phyloP scores from a whole-genome alignment of 1,140 invertebrate genomes.

The Bursaphelenchus mucronatus region DNA sequence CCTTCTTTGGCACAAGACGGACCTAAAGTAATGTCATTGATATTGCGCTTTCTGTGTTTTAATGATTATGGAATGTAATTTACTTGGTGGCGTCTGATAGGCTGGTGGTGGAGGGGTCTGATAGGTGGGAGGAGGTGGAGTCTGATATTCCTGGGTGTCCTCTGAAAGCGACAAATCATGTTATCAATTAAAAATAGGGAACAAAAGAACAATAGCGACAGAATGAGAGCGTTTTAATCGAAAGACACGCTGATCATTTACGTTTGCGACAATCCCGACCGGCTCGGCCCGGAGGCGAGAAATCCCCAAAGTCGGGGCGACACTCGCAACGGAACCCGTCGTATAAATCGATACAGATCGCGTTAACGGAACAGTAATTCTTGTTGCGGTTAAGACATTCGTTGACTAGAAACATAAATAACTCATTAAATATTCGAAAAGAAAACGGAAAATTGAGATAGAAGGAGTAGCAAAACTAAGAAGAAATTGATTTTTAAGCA shows the following conservation, averaged over 20 bases:
- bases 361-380: slow-evolving; percentile 81
- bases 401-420: slow-evolving; percentile 66
- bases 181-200: no score
- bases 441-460: no score
- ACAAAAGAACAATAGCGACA: no score
- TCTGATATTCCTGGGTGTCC: slow-evolving; percentile 45
- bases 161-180: slow-evolving; percentile 71
- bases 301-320: slow-evolving; percentile 69
- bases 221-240: no score
- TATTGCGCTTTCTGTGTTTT: no score
- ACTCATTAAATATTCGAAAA: no score
- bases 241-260: slow-evolving; percentile 30
- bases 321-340: slow-evolving; percentile 82
- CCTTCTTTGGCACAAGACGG: background rate
- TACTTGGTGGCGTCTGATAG: no score
- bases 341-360: slow-evolving; percentile 77
- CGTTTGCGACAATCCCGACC: slow-evolving; percentile 64
- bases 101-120: no score
- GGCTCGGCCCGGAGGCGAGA: slow-evolving; percentile 64
- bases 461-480: no score
- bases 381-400: slow-evolving; percentile 77
- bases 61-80: no score
- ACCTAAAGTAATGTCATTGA: background rate
- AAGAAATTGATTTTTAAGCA: no score
- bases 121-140: background rate